Percentiles rank a stretch among this genome's conserved stretches.
phyloP scores from a whole-genome alignment of 2,888 invertebrate species.

The Colletes collaris region DNA sequence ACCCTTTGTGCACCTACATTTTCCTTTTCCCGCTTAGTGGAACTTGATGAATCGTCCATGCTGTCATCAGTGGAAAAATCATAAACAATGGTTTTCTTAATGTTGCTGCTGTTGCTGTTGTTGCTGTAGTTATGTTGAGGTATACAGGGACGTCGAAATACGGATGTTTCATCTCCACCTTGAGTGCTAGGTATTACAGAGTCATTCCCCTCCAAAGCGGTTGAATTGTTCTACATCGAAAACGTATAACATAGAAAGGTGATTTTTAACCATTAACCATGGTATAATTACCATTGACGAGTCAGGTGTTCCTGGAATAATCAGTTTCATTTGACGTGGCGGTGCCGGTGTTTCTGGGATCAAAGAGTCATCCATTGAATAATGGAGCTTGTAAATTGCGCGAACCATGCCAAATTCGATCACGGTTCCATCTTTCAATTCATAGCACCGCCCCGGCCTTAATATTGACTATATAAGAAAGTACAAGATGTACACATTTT shows the following conservation, averaged over 20 bases:
- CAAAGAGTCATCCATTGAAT: conserved; percentile 17
- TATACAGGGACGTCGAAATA: conserved; percentile 44
- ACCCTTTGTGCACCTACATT: conserved; percentile 10
- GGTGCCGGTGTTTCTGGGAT: conserved; percentile 64
- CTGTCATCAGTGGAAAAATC: conserved; percentile 10
- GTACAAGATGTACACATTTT: too few species aligned
- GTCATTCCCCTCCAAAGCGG: conserved; percentile 20
- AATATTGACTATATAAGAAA: conserved; percentile 70
- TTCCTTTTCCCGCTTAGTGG: neutral
- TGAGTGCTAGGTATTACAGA: conserved; percentile 52
- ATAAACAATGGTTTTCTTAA: neutral
- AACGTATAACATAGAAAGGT: neutral
- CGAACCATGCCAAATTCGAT: conserved; percentile 74
- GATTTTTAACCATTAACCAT: neutral
- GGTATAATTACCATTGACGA: conserved; percentile 62
- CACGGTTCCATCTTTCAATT: conserved; percentile 73
- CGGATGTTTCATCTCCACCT: neutral
- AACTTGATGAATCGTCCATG: conserved; percentile 8
- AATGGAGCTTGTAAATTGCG: conserved; percentile 64
- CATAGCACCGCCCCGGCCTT: conserved; percentile 74
- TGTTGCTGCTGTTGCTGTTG: neutral
- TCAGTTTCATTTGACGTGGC: neutral
- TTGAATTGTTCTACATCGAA: conserved; percentile 43
- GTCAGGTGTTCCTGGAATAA: conserved; percentile 70
- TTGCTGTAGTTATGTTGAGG: conserved; percentile 8